Evolutionary conservation across 2,888 invertebrate species (phyloP).

Genomic region (Thecocarcelia acutangulata): DNA sequence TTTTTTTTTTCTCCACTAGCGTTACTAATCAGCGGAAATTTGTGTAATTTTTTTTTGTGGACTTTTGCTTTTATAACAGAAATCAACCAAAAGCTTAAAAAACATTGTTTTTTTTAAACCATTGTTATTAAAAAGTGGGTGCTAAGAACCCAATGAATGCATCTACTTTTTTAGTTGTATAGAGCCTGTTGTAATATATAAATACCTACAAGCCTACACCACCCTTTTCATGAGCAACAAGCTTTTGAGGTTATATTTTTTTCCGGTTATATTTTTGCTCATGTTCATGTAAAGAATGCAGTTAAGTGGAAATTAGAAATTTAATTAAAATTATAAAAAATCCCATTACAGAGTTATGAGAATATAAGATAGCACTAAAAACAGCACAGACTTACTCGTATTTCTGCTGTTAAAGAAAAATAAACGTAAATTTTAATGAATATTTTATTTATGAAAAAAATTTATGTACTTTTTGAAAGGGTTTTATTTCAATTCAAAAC

Average conservation of each 20-base stretch:
- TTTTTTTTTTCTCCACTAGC: conserved; percentile 23
- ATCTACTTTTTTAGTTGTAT: conserved; percentile 35
- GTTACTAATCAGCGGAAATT: conserved; percentile 72
- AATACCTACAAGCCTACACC: conserved; percentile 28
- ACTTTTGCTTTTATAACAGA: conserved; percentile 36
- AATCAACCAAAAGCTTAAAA: conserved; percentile 22
- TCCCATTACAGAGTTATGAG: not conserved
- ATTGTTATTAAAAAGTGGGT: conserved; percentile 52
- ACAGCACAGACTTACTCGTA: not conserved
- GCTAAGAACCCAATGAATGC: conserved; percentile 55
- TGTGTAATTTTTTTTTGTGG: conserved; percentile 70
- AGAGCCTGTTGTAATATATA: conserved; percentile 30
- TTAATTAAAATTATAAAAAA: conserved; percentile 71
- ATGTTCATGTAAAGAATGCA: conserved; percentile 55
- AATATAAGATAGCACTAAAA: not conserved
- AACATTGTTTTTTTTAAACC: conserved; percentile 36
- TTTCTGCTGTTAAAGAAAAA: too few relatives aligned
- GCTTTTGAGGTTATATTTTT: conserved; percentile 67
- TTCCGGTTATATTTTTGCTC: conserved; percentile 31
- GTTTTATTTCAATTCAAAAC: too few relatives aligned
- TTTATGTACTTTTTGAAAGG: too few relatives aligned
- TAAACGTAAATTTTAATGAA: too few relatives aligned
- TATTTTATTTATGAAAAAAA: too few relatives aligned
- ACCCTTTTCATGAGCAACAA: conserved; percentile 69
- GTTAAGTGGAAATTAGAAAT: conserved; percentile 71